Percentiles rank a stretch among this genome's conserved stretches.
These are phyloP conservation scores for Spheniscus humboldti DNA, from an alignment of 2,797 vertebrate species.

Conservation along the genomic window DNA sequence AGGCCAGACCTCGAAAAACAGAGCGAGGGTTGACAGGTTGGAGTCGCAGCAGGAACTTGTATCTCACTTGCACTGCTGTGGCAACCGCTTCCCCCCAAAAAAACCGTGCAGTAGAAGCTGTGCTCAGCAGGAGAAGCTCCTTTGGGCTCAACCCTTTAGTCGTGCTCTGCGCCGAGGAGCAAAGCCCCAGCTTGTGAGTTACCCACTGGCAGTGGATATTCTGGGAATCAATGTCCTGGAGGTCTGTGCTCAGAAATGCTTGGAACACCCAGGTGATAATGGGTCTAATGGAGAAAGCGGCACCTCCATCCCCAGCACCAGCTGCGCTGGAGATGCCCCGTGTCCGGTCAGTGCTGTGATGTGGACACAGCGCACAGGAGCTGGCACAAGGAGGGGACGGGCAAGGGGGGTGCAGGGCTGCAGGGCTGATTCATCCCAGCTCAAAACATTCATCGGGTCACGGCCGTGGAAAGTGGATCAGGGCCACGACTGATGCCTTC, in stretches of 20 bases:
- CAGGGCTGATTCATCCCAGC: not conserved
- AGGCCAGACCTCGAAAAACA: not conserved
- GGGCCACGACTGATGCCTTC: not conserved
- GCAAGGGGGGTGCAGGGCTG: not conserved
- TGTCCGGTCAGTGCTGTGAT: not conserved
- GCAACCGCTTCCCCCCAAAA: not conserved
- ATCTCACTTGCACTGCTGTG: too few species aligned
- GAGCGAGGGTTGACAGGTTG: too few species aligned
- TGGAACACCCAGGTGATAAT: rapidly evolving
- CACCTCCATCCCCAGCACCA: not conserved
- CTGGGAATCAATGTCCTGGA: not conserved
- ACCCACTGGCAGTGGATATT: not conserved
- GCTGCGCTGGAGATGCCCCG: not conserved
- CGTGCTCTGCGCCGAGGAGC: not conserved
- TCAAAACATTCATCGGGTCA: rapidly evolving
- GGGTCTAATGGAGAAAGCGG: not conserved
- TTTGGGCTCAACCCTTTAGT: not conserved
- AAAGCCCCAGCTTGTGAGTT: not conserved
- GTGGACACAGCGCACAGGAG: not conserved
- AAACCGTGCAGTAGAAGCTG: not conserved
- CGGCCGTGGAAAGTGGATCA: not conserved
- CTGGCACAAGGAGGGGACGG: not conserved
- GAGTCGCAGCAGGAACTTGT: not conserved
- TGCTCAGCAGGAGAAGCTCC: rapidly evolving
- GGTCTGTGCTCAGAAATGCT: not conserved